Evolutionary conservation across 1,140 invertebrate genomes (phyloP).

Genomic region (Drosophila mayri): DNA sequence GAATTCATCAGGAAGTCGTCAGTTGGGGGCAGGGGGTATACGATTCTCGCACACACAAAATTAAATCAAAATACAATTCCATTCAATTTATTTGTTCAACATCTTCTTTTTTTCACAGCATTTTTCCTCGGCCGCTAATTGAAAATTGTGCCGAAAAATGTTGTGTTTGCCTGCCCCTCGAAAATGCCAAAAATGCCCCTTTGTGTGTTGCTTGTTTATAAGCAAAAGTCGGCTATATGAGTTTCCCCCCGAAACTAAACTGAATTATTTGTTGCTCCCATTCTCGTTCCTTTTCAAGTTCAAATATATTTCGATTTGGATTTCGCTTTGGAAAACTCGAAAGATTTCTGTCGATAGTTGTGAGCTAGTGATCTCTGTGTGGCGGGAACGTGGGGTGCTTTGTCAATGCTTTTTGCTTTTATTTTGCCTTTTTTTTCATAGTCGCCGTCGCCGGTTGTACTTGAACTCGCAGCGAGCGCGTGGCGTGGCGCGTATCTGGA

Average conservation of each 20-base stretch:
- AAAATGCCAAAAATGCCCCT: slow-evolving; percentile 18
- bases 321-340: slow-evolving; percentile 54
- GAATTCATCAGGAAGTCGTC: slow-evolving; percentile 18
- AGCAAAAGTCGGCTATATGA: slow-evolving; percentile 45
- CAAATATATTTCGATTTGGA: slow-evolving; percentile 39
- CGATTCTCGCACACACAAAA: slow-evolving; percentile 51
- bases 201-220: slow-evolving; percentile 50
- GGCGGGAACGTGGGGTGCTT: slow-evolving; percentile 16
- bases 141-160: slow-evolving; percentile 78
- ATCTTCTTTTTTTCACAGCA: slow-evolving; percentile 30
- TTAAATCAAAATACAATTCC: slow-evolving; percentile 74
- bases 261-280: slow-evolving; percentile 27
- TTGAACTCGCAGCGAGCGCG: slow-evolving; percentile 63
- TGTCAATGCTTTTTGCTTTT: slow-evolving; percentile 47
- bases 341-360: slow-evolving; percentile 55
- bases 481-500: slow-evolving; percentile 36
- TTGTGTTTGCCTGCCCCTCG: slow-evolving; percentile 21
- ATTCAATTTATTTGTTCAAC: slow-evolving; percentile 75
- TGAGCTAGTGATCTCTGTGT: slow-evolving; percentile 3
- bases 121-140: slow-evolving; percentile 52
- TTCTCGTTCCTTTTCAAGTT: slow-evolving; percentile 51
- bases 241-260: slow-evolving; percentile 18
- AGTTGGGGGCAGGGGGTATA: background rate
- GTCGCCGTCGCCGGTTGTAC: slow-evolving; percentile 66
- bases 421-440: background rate